Percentiles rank a stretch among this genome's conserved stretches.
Evolutionary conservation across 2,797 vertebrate species (phyloP).

Genomic region (Bradypus variegatus): DNA sequence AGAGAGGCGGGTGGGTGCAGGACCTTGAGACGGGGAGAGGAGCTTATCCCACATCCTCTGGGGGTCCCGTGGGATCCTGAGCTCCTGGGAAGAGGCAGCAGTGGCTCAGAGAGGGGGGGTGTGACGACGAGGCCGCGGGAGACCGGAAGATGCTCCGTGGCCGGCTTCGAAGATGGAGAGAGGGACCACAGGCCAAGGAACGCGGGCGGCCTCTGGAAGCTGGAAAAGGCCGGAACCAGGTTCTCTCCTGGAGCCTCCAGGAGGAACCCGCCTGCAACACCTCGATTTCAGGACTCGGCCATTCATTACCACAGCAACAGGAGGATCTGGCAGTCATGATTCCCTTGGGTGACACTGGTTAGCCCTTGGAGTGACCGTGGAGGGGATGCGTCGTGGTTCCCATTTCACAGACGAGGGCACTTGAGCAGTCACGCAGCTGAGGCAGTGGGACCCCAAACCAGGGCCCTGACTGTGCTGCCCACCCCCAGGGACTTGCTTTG

Average conservation of each 20-base stretch:
- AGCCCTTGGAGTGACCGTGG: neutral
- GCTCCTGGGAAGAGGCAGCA: neutral
- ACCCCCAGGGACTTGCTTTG: neutral
- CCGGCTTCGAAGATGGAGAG: neutral
- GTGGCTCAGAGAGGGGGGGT: too few species aligned
- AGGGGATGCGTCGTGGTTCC: neutral
- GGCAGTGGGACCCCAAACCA: rapidly evolving
- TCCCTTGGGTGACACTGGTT: rapidly evolving
- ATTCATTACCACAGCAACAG: too few species aligned
- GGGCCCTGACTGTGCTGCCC: neutral
- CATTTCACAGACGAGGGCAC: too few species aligned
- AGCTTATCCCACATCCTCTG: neutral
- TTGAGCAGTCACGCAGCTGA: neutral
- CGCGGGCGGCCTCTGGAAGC: neutral
- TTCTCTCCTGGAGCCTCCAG: neutral
- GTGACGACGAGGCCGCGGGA: too few species aligned
- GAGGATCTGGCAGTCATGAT: too few species aligned
- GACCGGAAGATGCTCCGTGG: too few species aligned
- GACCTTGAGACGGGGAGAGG: neutral
- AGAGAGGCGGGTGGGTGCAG: neutral
- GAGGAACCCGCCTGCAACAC: too few species aligned
- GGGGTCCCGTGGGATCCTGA: too few species aligned
- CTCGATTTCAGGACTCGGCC: neutral
- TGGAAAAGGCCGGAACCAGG: neutral
- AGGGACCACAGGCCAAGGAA: neutral